Evolutionary conservation across 2,113 vertebrate genomes (phyloP).

Genomic region (Uria lomvia): DNA sequence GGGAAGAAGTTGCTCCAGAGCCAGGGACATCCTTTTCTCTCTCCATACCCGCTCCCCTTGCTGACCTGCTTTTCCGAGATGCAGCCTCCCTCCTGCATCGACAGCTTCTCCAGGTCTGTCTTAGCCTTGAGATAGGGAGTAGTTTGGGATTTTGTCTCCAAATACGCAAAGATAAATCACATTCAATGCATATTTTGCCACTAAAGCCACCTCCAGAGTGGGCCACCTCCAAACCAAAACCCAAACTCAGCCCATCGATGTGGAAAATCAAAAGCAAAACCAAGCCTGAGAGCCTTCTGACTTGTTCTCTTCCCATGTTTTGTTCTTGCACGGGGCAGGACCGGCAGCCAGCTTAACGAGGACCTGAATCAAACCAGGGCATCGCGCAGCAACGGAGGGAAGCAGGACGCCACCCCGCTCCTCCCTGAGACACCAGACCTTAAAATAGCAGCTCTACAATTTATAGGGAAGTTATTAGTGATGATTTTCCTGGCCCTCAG

Average conservation of each 20-base stretch:
- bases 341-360: neutral
- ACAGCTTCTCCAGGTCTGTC: neutral
- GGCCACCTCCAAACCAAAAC: neutral
- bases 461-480: constrained; percentile 60
- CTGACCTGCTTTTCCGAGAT: neutral
- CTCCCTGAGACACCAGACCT: constrained; percentile 39
- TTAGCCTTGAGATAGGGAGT: neutral
- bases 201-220: neutral
- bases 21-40: neutral
- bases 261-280: neutral
- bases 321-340: neutral
- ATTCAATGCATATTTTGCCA: neutral
- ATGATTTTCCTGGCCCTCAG: constrained; percentile 55
- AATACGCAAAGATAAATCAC: neutral
- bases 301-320: neutral
- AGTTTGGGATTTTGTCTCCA: neutral
- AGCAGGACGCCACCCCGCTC: constrained; percentile 21
- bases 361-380: constrained; percentile 33
- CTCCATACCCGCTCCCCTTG: neutral
- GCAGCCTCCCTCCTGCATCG: neutral
- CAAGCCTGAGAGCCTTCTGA: neutral
- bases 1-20: neutral
- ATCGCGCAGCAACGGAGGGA: neutral
- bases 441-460: constrained; percentile 60
- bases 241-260: neutral